A percentile compares a stretch with the other conserved stretches of the same genome.
Conservation (phyloP, 2,113 vertebrate genomes). For the Phylloscopus whistleri region DNA sequence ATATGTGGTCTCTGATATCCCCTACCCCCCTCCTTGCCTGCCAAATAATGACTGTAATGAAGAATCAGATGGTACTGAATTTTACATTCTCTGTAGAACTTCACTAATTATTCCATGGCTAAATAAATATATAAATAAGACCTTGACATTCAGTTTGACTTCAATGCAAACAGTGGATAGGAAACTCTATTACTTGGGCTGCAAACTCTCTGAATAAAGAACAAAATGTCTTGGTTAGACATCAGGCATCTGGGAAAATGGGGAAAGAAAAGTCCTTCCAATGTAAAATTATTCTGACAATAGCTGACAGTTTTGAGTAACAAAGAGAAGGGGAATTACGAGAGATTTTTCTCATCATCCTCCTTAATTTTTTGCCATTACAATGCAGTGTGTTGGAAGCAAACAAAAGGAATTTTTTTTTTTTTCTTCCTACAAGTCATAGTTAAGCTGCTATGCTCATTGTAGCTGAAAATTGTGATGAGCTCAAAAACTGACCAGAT, state of each 20-base stretch:
- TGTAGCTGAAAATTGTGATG: not conserved
- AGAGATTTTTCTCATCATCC: not conserved
- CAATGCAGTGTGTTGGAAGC: not conserved
- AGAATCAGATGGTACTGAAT: not conserved
- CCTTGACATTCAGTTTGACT: slow-evolving; percentile 22
- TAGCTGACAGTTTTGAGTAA: not conserved
- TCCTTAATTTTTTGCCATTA: not conserved
- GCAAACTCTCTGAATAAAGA: not conserved
- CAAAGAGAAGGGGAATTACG: fast-evolving
- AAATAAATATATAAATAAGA: slow-evolving; percentile 53
- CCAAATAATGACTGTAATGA: not conserved
- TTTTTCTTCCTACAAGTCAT: not conserved
- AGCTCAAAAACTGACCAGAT: not conserved
- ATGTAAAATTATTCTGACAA: not conserved
- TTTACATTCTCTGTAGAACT: not conserved
- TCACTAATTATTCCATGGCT: not conserved
- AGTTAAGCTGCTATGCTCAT: not conserved
- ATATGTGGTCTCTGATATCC: not conserved
- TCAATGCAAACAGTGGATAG: not conserved
- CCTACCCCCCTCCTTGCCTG: not conserved
- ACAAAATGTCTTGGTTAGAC: not conserved
- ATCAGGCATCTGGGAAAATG: not conserved
- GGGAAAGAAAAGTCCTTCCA: not conserved
- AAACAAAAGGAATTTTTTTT: not conserved
- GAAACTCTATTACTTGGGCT: not conserved